Conservation (phyloP, 2,888 invertebrate species). For the Blastobasis adustella region DNA sequence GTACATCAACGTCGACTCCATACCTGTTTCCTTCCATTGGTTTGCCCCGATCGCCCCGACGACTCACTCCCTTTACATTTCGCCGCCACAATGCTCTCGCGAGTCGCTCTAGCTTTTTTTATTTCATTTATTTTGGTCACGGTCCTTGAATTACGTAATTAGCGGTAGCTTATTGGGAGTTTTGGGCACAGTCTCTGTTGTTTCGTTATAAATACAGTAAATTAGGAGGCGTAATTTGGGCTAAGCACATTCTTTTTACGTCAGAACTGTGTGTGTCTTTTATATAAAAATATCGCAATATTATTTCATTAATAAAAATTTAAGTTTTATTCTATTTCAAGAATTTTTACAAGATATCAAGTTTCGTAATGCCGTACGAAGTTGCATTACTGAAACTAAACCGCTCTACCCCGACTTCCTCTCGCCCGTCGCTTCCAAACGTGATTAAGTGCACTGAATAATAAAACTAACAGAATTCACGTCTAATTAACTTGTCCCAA, state of each 20-base stretch:
- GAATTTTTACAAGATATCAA: no score
- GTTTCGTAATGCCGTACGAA: no score
- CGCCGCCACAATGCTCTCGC: slow-evolving; percentile 46
- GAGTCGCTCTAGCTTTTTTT: slow-evolving; percentile 40
- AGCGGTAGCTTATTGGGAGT: slow-evolving; percentile 58
- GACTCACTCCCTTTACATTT: slow-evolving; percentile 50
- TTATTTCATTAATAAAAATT: no score
- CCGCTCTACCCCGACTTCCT: slow-evolving; percentile 13
- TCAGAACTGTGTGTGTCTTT: no score
- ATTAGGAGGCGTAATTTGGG: no score
- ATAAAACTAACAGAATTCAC: slow-evolving; percentile 25
- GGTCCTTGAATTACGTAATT: slow-evolving; percentile 68
- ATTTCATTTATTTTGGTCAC: slow-evolving; percentile 59
- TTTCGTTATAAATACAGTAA: no score
- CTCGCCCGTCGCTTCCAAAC: slow-evolving; percentile 37
- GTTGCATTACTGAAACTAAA: background rate
- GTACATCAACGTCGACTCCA: slow-evolving; percentile 16
- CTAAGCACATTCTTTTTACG: no score
- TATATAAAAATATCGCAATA: no score
- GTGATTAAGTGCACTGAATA: slow-evolving; percentile 45
- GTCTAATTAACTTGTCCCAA: slow-evolving; percentile 15
- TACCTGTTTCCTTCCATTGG: background rate
- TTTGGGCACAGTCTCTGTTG: slow-evolving; percentile 18
- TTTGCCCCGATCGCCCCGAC: slow-evolving; percentile 12
- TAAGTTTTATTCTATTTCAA: no score